Base-by-base conservation (phyloP, 1,140 invertebrate species). In the Potamilus streckersoni region DNA sequence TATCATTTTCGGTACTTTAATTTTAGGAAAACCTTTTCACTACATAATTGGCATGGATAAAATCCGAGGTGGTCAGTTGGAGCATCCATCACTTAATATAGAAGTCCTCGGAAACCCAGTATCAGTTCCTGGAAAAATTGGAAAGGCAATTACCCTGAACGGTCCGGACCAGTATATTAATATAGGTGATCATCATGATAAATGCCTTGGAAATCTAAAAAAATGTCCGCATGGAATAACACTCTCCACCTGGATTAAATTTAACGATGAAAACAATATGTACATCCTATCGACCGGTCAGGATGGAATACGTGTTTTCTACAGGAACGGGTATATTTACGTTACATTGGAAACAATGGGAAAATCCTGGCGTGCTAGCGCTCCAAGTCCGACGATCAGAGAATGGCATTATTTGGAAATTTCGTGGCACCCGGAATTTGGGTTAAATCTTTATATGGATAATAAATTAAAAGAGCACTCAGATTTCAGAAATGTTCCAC, bases 321-420 rank as follows among this genome's bases (percentile, higher is more conserved):
- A 85, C 62, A 78, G 81, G 49, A 79, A 84, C 38, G 81, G 84
- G 1, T 81, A 85, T 68, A 78, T 87, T 5, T 80, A 84, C 55
- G 80, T 83, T 38, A 84, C 79, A 27, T 79, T 83, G 6, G 72
- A 82, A 55, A 80, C 82, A 14, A 63, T 71, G 56, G 67, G 80
- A 5, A 79, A 83, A 62, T 78, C 80, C 20, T 82, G 81, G 78
- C 63, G 81, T 49, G 71, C 83, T 17, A 74, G 73, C 8, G 64
- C 82, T n/a, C 83, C 80, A 13, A 57, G 74, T 31, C 63, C 79
- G 16, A 78, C 83, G 15, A 73, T 66, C 15, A 74, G 79, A 16
- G 57, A 68, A 31, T 90, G 89, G 89, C 85, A 90, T 74, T 87
- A 84, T 69, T 70, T 89, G 31, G 89, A 90, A 74, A 70, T 88